A percentile compares a stretch with the other conserved stretches of the same genome.
Conservation (phyloP, 2,888 invertebrate species). For the Anaspis maculata region DNA sequence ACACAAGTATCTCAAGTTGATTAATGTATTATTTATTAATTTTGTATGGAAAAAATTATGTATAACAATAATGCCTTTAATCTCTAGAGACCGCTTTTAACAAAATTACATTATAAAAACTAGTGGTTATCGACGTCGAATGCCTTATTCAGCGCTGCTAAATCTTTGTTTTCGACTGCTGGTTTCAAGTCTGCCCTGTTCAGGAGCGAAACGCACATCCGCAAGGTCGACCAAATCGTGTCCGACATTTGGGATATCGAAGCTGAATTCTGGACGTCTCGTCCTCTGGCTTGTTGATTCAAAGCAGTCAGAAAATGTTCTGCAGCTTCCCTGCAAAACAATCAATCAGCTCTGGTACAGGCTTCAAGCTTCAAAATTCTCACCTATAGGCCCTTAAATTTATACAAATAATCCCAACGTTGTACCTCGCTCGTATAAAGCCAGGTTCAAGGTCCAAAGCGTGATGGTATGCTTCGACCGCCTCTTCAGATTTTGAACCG, state of each 20-base stretch:
- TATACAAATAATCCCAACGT: constrained; percentile 96
- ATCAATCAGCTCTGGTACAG: background rate
- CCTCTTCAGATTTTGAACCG: constrained; percentile 89
- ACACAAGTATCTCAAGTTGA: too few relatives aligned
- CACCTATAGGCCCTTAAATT: constrained; percentile 86
- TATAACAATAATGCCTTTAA: too few relatives aligned
- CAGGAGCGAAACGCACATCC: constrained; percentile 81
- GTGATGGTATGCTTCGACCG: constrained; percentile 89
- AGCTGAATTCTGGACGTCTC: constrained; percentile 43
- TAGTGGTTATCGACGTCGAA: constrained; percentile 55
- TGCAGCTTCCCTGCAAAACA: constrained; percentile 91
- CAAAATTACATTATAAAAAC: too few relatives aligned
- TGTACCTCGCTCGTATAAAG: constrained; percentile 93
- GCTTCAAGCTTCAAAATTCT: constrained; percentile 32
- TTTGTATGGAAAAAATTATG: too few relatives aligned
- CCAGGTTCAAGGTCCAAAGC: constrained; percentile 90
- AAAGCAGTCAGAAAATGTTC: constrained; percentile 92
- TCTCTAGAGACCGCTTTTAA: too few relatives aligned
- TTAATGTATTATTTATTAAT: too few relatives aligned
- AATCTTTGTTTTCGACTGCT: constrained; percentile 53
- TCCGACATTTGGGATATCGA: constrained; percentile 65
- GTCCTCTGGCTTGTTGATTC: constrained; percentile 80
- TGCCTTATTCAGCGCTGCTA: constrained; percentile 52
- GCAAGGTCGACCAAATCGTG: constrained; percentile 88
- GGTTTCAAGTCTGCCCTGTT: constrained; percentile 57